Conservation (phyloP, 1,140 invertebrate species). For the Choristoneura fumiferana region DNA sequence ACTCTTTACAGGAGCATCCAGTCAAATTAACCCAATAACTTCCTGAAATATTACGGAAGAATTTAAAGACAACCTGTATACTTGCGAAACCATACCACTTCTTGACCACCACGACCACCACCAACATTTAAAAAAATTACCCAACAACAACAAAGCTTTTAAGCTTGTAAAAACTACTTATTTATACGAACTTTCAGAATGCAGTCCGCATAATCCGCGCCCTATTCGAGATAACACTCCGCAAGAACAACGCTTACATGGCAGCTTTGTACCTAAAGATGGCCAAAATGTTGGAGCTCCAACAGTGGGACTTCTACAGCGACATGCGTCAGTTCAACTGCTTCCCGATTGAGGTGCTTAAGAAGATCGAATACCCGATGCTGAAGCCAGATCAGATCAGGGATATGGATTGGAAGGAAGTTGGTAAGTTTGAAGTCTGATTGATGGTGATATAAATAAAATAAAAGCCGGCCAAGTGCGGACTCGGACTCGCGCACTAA, state of each 20-base stretch:
- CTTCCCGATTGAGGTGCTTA: constrained; percentile 87
- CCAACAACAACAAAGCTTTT: too few species aligned
- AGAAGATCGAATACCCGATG: constrained; percentile 89
- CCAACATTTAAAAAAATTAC: too few species aligned
- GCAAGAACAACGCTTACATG: constrained; percentile 93
- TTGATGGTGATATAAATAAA: too few species aligned
- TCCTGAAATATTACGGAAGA: too few species aligned
- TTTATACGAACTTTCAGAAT: constrained; percentile 89
- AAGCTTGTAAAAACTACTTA: too few species aligned
- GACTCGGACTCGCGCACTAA: too few species aligned
- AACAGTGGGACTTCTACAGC: constrained; percentile 93
- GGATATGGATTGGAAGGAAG: constrained; percentile 93
- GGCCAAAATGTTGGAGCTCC: constrained; percentile 93
- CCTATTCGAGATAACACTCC: constrained; percentile 95
- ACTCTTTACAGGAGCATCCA: too few species aligned
- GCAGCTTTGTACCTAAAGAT: constrained; percentile 89
- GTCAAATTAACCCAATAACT: too few species aligned
- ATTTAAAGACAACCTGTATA: too few species aligned
- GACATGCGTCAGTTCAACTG: constrained; percentile 92
- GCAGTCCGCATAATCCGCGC: constrained; percentile 93
- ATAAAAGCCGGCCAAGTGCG: too few species aligned
- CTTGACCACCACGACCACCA: too few species aligned
- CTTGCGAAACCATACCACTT: too few species aligned
- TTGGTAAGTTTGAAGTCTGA: constrained; percentile 81
- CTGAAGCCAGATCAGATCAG: constrained; percentile 87